A percentile compares a stretch with the other conserved stretches of the same genome.
Conservation (phyloP, 2,888 invertebrate species). For the Andrena flavipes region DNA sequence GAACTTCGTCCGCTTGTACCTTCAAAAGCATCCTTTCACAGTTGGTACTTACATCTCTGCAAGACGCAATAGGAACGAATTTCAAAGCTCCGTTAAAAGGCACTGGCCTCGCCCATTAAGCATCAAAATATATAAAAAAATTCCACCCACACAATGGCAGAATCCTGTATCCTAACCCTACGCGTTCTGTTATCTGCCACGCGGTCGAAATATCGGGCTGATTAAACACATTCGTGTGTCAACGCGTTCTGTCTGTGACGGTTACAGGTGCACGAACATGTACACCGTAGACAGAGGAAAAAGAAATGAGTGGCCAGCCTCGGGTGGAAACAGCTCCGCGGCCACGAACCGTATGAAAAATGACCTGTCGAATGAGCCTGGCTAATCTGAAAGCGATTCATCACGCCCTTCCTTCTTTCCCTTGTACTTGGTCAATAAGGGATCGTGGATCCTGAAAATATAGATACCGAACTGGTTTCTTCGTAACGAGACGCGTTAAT, state of each 20-base stretch:
- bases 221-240: slow-evolving; percentile 14
- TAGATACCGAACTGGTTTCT: slow-evolving; percentile 35
- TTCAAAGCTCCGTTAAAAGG: too few relatives aligned
- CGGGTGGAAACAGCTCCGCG: slow-evolving; percentile 12
- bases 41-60: too few relatives aligned
- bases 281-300: neutral
- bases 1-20: too few relatives aligned
- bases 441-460: slow-evolving; percentile 20
- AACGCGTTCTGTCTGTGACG: neutral
- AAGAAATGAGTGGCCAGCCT: neutral
- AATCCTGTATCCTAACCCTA: slow-evolving; percentile 24
- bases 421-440: slow-evolving; percentile 14
- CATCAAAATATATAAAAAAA: too few relatives aligned
- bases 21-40: too few relatives aligned
- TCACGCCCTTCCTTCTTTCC: slow-evolving; percentile 14
- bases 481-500: slow-evolving; percentile 31
- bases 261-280: slow-evolving; percentile 17
- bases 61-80: too few relatives aligned
- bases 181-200: slow-evolving; percentile 8
- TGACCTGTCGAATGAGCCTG: slow-evolving; percentile 41
- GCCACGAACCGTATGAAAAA: slow-evolving; percentile 37
- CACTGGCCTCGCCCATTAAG: too few relatives aligned
- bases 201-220: slow-evolving; percentile 22
- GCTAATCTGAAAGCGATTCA: slow-evolving; percentile 47
- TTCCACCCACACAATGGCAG: slow-evolving; percentile 10